These are phyloP conservation scores for Notolabrus celidotus DNA, from an alignment of 2,797 vertebrate species.

Conservation along the genomic window DNA sequence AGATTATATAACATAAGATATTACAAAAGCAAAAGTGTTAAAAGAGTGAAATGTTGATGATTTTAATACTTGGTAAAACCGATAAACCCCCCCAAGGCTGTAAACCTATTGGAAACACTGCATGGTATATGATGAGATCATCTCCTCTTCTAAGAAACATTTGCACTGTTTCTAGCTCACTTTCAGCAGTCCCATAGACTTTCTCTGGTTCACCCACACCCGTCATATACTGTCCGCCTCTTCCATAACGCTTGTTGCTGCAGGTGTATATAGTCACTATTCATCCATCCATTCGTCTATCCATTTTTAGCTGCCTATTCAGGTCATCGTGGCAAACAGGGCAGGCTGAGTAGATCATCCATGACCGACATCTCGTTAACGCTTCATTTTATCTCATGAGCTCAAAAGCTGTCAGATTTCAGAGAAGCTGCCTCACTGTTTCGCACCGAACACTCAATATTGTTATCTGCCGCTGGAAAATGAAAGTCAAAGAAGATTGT, in stretches of 20 bases:
- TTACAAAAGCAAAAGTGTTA: too few relatives aligned
- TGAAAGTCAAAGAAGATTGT: neutral
- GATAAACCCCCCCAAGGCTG: too few relatives aligned
- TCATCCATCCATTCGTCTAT: slow-evolving; percentile 5
- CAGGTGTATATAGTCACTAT: neutral
- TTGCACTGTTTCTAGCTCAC: neutral
- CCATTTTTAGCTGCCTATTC: slow-evolving; percentile 35
- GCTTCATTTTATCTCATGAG: slow-evolving; percentile 10
- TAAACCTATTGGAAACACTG: too few relatives aligned
- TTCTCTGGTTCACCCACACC: neutral
- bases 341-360: neutral
- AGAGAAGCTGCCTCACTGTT: neutral
- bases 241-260: neutral
- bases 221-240: neutral
- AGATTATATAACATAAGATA: too few relatives aligned
- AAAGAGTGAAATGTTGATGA: too few relatives aligned
- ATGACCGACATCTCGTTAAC: slow-evolving; percentile 27
- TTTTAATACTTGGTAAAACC: too few relatives aligned
- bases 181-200: neutral
- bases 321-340: slow-evolving; percentile 26
- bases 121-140: neutral
- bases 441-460: neutral
- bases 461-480: neutral
- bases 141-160: neutral
- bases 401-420: slow-evolving; percentile 14